A percentile compares a stretch with the other conserved stretches of the same genome.
Conservation (phyloP, 1,140 invertebrate species). For the Oncopeltus fasciatus region DNA sequence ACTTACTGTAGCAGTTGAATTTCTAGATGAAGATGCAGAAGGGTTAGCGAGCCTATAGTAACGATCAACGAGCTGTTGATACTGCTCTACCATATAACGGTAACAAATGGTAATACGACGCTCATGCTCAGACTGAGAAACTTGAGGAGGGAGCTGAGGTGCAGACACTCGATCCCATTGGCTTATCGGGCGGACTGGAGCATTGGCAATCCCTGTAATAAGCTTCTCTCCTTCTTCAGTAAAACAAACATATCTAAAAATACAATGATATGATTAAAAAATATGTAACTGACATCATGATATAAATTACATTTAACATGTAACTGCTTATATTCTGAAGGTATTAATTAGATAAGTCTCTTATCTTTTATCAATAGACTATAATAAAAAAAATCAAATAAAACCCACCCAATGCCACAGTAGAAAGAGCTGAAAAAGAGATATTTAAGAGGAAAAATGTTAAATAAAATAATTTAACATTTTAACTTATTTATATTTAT, state of each 20-base stretch:
- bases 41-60: constrained; percentile 33
- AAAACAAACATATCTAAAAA: constrained; percentile 67
- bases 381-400: no score
- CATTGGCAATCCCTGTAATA: constrained; percentile 72
- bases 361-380: no score
- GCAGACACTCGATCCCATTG: constrained; percentile 35
- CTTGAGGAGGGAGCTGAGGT: constrained; percentile 15
- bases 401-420: no score
- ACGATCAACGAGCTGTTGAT: constrained; percentile 34
- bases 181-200: constrained; percentile 29
- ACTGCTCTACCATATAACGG: constrained; percentile 35
- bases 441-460: no score
- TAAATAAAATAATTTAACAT: no score
- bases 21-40: no score
- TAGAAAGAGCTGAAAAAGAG: no score
- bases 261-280: constrained; percentile 14
- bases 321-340: no score
- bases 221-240: constrained; percentile 66
- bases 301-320: background rate
- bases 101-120: constrained; percentile 31
- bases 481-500: no score
- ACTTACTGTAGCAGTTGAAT: no score
- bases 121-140: constrained; percentile 27
- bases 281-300: background rate
- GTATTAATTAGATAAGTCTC: no score